A percentile compares a stretch with the other conserved stretches of the same genome.
Evolutionary conservation across 2,113 vertebrate species (phyloP).

Genomic region (Damaliscus lunatus): DNA sequence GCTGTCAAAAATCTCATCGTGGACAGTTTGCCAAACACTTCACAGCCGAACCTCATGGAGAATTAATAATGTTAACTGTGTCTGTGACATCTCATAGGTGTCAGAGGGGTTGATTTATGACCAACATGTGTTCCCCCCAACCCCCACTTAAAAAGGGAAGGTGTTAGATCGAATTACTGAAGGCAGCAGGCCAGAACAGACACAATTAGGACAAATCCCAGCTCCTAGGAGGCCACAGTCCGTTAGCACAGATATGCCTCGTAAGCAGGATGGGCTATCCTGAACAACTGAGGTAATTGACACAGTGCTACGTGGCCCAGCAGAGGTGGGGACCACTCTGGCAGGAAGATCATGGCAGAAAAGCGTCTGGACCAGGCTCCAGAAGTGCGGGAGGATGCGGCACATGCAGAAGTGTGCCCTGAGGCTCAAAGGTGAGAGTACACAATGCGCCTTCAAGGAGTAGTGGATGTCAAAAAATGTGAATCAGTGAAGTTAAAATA

Average conservation of each 20-base stretch:
- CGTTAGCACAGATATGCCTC: background rate
- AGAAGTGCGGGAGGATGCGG: background rate
- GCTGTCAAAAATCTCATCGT: background rate
- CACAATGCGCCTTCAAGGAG: accelerated
- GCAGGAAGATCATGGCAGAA: background rate
- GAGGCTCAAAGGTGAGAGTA: background rate
- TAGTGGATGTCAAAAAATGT: background rate
- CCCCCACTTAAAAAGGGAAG: background rate
- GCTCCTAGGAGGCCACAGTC: background rate
- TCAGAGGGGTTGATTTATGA: background rate
- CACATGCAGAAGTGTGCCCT: background rate
- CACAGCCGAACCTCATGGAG: background rate
- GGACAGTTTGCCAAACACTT: constrained; percentile 17
- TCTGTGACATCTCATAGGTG: background rate
- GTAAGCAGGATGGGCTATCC: background rate
- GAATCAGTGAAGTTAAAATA: background rate
- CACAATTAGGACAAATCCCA: background rate
- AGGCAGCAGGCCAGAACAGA: background rate
- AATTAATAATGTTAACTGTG: constrained; percentile 7
- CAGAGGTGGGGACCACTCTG: background rate
- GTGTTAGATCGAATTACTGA: background rate
- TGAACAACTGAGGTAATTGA: background rate
- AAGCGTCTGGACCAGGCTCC: background rate
- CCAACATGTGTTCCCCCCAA: background rate
- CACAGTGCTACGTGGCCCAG: accelerated